A percentile compares a stretch with the other conserved stretches of the same genome.
phyloP scores from a whole-genome alignment of 2,888 invertebrate genomes.

The Drosophila peninsularis region DNA sequence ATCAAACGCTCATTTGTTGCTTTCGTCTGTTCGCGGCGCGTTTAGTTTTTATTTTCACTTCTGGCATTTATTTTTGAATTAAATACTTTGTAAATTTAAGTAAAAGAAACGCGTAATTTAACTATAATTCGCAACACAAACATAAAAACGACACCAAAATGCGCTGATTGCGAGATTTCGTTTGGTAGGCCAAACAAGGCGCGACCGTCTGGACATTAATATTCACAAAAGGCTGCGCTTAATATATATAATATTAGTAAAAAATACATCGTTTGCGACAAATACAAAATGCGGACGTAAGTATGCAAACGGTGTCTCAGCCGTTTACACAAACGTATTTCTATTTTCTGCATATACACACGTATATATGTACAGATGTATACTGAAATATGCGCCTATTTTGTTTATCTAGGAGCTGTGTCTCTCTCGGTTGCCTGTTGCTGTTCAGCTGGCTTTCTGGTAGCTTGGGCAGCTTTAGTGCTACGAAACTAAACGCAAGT shows the following conservation, averaged over 20 bases:
- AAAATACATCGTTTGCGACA: constrained; percentile 19
- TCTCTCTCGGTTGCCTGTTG: constrained; percentile 24
- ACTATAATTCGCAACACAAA: background rate
- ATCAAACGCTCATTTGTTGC: constrained; percentile 61
- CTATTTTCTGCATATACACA: background rate
- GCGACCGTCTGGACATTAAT: constrained; percentile 53
- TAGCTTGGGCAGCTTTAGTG: constrained; percentile 2
- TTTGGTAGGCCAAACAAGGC: constrained; percentile 48
- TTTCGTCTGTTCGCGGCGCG: constrained; percentile 31
- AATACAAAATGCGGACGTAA: constrained; percentile 55
- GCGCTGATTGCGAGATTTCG: constrained; percentile 43
- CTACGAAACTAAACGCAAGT: constrained; percentile 19
- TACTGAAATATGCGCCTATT: constrained; percentile 20
- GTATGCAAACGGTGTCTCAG: constrained; percentile 43
- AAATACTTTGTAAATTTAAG: constrained; percentile 24
- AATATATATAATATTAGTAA: constrained; percentile 43
- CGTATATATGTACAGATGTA: constrained; percentile 1
- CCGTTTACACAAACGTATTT: background rate
- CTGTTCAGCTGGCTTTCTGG: constrained; percentile 14
- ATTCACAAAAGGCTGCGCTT: constrained; percentile 65
- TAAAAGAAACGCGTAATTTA: background rate
- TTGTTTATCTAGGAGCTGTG: constrained; percentile 22
- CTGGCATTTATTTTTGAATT: constrained; percentile 40
- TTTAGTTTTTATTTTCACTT: constrained; percentile 48
- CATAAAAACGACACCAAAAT: constrained; percentile 32